Base-by-base conservation (phyloP, 2,113 vertebrate genomes). In the Morone chrysops region DNA sequence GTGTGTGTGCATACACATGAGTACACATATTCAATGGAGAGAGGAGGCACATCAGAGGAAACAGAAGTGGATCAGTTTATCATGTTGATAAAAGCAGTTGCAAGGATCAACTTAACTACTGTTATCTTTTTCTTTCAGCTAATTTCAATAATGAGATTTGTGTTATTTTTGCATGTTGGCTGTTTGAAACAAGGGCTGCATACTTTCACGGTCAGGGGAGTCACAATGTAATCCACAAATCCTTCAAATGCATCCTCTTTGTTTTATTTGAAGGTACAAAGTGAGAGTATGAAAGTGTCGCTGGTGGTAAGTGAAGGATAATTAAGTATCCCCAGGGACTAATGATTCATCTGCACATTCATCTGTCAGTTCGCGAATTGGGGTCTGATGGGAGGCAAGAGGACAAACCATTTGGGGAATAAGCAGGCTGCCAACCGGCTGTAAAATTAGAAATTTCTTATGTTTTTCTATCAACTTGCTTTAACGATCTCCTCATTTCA, bases 51-150 rank as follows among this genome's bases (percentile, higher is more conserved):
- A 80, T 69, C 57, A 70, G 43, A 80, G 43, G 22, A 84, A 82
- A 75, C 56, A 67, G 40, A 67, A 57, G 61, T 80, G 54, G 54
- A 82, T 89, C 75, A 56, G 80, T 91, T 93, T 94, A 94, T 93
- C 89, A 90, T 91, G 90, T 93, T 93, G 90, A 92, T 94, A 91
- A 91, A 90, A 90, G 83, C 60, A 79, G 53, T 82, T 70, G 47
- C 80, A 78, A 79, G 54, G 53, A 76, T 22, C 14, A 68, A 51
- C n/a, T 45, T 77, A 78, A 83, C 47, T 61, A 40, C 17, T 51
- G 14, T 75, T 69, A 25, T 47, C 8, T 66, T 76, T 78, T 78
- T 68, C 5, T 70, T 45, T 72, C 41, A 60, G 41, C 80, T 89
- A 75, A 81, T 84, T 75, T 60, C 16, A 70, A 50, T 66, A 80